phyloP scores from a whole-genome alignment of 2,888 invertebrate species.

The Macroteleia sp. region DNA sequence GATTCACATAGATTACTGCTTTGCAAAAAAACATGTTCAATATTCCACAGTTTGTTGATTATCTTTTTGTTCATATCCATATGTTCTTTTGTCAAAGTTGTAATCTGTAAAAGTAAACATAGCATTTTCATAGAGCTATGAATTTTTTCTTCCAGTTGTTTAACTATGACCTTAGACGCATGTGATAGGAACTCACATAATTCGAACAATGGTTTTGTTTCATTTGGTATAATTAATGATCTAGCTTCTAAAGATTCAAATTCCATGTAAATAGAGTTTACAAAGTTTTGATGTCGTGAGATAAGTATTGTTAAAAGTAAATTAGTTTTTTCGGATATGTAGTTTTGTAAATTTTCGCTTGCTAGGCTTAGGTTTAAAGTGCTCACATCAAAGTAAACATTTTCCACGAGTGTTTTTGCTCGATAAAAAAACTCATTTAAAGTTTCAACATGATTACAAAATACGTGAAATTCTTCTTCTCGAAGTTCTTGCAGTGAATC shows the following conservation, averaged over 20 bases:
- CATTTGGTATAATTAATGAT: slow-evolving; percentile 84
- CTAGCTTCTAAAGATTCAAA: slow-evolving; percentile 83
- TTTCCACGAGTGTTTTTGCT: slow-evolving; percentile 70
- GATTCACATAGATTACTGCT: slow-evolving; percentile 85
- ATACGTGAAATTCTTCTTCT: slow-evolving; percentile 48
- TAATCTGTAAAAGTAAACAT: slow-evolving; percentile 83
- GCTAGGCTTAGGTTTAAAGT: slow-evolving; percentile 72
- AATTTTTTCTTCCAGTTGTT: slow-evolving; percentile 83
- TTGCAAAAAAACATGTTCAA: slow-evolving; percentile 85
- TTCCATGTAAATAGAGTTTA: slow-evolving; percentile 81
- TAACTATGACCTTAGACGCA: slow-evolving; percentile 84
- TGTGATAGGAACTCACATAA: slow-evolving; percentile 85
- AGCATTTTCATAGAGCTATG: slow-evolving; percentile 79
- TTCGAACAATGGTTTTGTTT: slow-evolving; percentile 85
- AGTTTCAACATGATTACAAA: slow-evolving; percentile 68
- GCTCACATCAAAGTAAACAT: slow-evolving; percentile 75
- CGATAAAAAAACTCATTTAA: slow-evolving; percentile 70
- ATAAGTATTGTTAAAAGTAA: slow-evolving; percentile 72
- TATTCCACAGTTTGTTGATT: slow-evolving; percentile 85
- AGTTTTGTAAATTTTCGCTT: slow-evolving; percentile 69
- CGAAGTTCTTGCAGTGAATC: slow-evolving; percentile 14
- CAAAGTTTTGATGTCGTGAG: slow-evolving; percentile 72
- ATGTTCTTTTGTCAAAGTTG: slow-evolving; percentile 84
- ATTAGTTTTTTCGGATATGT: slow-evolving; percentile 63
- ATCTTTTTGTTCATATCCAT: slow-evolving; percentile 85